phyloP scores from a whole-genome alignment of 1,140 invertebrate genomes.

The Brachionus sp. region DNA sequence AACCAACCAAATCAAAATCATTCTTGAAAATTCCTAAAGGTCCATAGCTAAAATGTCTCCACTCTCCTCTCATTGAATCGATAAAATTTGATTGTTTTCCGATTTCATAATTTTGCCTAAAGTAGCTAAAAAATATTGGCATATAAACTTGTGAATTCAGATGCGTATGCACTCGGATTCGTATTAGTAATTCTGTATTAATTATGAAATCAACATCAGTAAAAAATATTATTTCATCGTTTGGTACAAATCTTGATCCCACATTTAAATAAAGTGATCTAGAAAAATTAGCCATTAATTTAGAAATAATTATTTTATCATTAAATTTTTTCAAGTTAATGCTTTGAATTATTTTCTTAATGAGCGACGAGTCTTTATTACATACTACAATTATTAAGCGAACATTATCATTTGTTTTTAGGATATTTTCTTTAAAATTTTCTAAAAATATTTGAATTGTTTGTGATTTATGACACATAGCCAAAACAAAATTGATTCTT shows the following conservation, averaged over 20 bases:
- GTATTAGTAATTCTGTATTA: constrained; percentile 58
- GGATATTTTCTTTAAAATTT: not conserved
- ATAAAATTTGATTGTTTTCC: not conserved
- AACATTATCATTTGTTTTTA: not conserved
- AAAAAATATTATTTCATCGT: constrained; percentile 64
- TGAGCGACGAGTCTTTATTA: not conserved
- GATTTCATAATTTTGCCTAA: not conserved
- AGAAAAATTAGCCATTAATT: not conserved
- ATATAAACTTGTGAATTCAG: not conserved
- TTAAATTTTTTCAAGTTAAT: not conserved
- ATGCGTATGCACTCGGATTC: constrained; percentile 54
- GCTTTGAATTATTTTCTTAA: not conserved
- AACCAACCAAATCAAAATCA: constrained; percentile 94
- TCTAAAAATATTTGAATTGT: not conserved
- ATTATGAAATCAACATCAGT: constrained; percentile 66
- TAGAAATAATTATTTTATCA: not conserved
- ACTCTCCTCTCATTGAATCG: not conserved
- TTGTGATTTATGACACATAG: not conserved
- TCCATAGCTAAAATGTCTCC: not conserved
- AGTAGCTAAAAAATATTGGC: not conserved
- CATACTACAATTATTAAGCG: not conserved
- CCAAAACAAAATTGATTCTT: not conserved
- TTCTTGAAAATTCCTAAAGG: constrained; percentile 57
- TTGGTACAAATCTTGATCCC: not conserved
- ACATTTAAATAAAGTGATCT: not conserved